Percentiles rank a stretch among this genome's conserved stretches.
These are phyloP conservation scores for Florisuga fusca DNA, from an alignment of 2,797 vertebrate genomes.

Conservation along the genomic window DNA sequence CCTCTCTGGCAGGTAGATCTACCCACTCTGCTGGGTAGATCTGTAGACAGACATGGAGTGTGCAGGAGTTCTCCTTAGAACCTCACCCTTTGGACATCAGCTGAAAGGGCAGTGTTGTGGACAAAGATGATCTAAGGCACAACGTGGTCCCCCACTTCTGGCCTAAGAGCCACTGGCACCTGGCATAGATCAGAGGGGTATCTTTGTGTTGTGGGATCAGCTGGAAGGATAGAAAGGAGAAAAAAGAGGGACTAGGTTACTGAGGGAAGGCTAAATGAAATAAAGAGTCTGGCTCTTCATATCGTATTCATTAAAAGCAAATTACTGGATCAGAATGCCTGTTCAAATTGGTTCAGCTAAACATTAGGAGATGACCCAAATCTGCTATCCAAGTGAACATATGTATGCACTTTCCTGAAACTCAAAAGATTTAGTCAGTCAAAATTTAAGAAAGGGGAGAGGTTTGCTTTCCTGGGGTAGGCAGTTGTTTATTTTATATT, in stretches of 20 bases:
- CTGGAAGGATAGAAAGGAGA: background rate
- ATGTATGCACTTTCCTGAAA: slow-evolving; percentile 1
- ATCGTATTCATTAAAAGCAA: background rate
- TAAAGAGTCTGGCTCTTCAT: background rate
- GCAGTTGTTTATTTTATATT: slow-evolving; percentile 38
- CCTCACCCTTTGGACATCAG: background rate
- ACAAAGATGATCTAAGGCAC: background rate
- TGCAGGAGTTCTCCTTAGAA: background rate
- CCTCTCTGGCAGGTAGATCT: background rate
- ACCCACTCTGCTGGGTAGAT: background rate
- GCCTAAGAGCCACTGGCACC: background rate
- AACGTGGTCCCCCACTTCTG: background rate
- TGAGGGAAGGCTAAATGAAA: background rate
- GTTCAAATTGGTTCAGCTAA: slow-evolving; percentile 20
- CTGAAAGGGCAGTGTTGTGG: background rate
- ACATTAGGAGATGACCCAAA: slow-evolving; percentile 28
- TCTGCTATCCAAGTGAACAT: slow-evolving; percentile 46
- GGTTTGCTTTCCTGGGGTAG: slow-evolving; percentile 21
- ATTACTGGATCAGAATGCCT: slow-evolving; percentile 19
- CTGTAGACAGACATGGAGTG: fast-evolving
- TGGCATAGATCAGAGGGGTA: background rate
- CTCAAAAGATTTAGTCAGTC: slow-evolving; percentile 4
- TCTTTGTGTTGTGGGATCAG: background rate
- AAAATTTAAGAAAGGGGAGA: background rate
- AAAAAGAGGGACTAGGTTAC: background rate